Base-by-base conservation (phyloP, 2,888 invertebrate genomes). In the Enchytraeus crypticus region DNA sequence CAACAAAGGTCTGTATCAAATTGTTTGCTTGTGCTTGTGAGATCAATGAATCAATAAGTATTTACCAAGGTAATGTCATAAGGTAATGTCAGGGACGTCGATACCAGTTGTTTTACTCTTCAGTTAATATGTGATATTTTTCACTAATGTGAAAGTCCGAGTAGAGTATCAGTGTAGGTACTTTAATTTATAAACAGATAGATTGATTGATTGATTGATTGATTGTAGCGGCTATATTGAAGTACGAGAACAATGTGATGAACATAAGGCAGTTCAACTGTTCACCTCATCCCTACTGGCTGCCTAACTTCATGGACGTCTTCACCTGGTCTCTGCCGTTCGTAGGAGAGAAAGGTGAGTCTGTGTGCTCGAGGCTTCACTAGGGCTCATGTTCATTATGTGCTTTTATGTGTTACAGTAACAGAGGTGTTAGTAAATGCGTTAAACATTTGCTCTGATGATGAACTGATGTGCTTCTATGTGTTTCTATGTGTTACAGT, bases 171-270 rank as follows among this genome's bases (percentile, higher is more conserved):
- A n/a, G n/a, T n/a, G n/a, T n/a, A n/a, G n/a, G n/a, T n/a, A n/a
- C n/a, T n/a, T n/a, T n/a, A n/a, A n/a, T n/a, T n/a, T n/a, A n/a
- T n/a, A n/a, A n/a, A n/a, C n/a, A n/a, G n/a, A n/a, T n/a, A n/a
- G n/a, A n/a, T n/a, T n/a, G n/a, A n/a, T n/a, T n/a, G n/a, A n/a
- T n/a, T n/a, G n/a, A n/a, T n/a, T n/a, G n/a, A n/a, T n/a, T n/a
- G n/a, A 47, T 71, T 72, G 62, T 71, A 79, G 98, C 98, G 81
- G 98, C 98, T 80, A 98, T 99, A 80, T 86, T 98, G 80, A 98
- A 99, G 83, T 99, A 99, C 84, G 98, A 99, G 85, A 98, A 99
- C 84, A 98, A 99, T 85, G 98, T 99, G 77, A 98, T 98, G 98
- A 98, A 99, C 83, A 99, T 98, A 78, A 88, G 98, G 79, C 98